Base-by-base conservation (phyloP, 2,888 invertebrate genomes). In the Pristionchus arcanus region DNA sequence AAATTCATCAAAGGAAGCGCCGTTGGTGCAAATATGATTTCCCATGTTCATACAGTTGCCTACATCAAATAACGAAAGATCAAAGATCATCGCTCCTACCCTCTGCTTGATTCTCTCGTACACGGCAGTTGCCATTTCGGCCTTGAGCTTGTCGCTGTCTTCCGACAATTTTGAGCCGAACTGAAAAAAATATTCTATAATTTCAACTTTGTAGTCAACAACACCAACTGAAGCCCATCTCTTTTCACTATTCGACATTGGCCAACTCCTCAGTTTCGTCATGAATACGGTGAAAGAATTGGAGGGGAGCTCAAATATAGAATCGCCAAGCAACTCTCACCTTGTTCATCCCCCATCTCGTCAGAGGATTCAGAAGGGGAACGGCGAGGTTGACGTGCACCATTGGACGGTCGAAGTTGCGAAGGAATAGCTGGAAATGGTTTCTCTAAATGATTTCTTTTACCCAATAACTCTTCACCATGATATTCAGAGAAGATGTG, bases 321-420 rank as follows among this genome's bases (percentile, higher is more conserved):
- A 71, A 28, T 31, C 4, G 25, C 3, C 49, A n/a, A 16, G 0
- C 5, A 49, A 1, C 53, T 2, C 31, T 83, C 5, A 83, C 74
- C 21, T 16, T 74, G 13, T 74, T 37, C 74, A 37, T 37, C 19
- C 37, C 34, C 74, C 74, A 74, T 37, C 37, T 34, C 37, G 31
- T 34, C 25, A 74, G 9, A 2, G 74, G 74, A 31, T 31, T 37
- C 34, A 88, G 87, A 19, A n/a, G 55, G 7, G 87, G 87, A 25
- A 88, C 34, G 31, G 74, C 87, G 74, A 55, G 25, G 55, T 66
- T 66, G 87, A 71, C 21, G 25, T 49, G 87, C 16, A 87, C 71
- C 15, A 87, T 49, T 4, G 87, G 87, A 3, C 19, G 42, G 71
- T 87, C 87, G 49, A 87, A 71, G 87, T 87, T 49, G 21, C 53